Base-by-base conservation (phyloP, 2,888 invertebrate species). In the Diarsia brunnea region DNA sequence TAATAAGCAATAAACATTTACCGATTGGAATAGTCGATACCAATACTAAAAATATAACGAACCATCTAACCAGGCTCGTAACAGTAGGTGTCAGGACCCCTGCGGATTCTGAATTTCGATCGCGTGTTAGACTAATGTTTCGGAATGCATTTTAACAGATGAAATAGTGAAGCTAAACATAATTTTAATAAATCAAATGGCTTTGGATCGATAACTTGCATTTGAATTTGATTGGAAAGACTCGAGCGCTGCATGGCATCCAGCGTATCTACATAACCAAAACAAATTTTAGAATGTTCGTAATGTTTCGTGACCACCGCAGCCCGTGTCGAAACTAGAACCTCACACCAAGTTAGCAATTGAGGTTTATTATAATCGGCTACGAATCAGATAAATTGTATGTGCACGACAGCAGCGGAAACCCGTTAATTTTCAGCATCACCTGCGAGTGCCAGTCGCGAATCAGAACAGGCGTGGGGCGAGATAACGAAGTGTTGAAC, bases 311-410 rank as follows among this genome's bases (percentile, higher is more conserved):
- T 93, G 93, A 92, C 92, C 90, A 92, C 93, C 93, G 88, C 93
- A 92, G 83, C 84, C 93, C 93, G 92, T 94, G 93, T 91, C 93
- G 89, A 83, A 83, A 85, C 73, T 66, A 70, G 68, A 92, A 92
- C 89, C 85, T 81, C 89, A 88, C 91, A 92, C 91, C 90, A 88
- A 89, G 89, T 92, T 92, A 92, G 92, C 92, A 92, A 91, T 92
- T 91, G 87, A 90, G 90, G 90, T 89, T 90, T 91, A 91, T 94
- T 94, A 94, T 94, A 92, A 92, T 89, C 91, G 89, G 85, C 86
- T 92, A 92, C 91, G 91, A 95, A 93, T 93, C 92, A 86, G 84
- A 87, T 88, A 94, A 94, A 95, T 95, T 92, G 93, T 92, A 85
- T 88, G 89, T 87, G 93, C 96, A 95, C 95, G 95, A 95, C 92